phyloP scores from a whole-genome alignment of 2,113 vertebrate species.

The Neomonachus schauinslandi region DNA sequence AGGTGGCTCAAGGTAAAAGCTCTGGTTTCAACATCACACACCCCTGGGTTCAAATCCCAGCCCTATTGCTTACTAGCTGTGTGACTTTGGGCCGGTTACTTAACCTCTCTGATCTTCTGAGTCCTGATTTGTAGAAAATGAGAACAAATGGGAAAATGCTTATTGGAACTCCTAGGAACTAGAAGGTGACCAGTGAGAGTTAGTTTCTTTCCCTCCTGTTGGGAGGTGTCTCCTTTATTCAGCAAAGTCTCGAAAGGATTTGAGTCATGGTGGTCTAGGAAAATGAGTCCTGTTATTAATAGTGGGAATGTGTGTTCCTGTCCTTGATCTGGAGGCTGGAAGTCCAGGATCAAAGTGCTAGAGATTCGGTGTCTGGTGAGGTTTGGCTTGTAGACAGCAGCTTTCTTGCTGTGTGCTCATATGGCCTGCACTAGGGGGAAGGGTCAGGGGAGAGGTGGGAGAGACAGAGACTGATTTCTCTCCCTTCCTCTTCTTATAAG shows the following conservation, averaged over 20 bases:
- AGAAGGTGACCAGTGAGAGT: neutral
- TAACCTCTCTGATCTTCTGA: constrained; percentile 7
- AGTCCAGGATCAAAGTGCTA: neutral
- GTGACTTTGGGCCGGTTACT: neutral
- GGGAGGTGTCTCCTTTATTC: neutral
- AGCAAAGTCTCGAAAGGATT: neutral
- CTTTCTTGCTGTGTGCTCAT: neutral
- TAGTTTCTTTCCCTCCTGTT: neutral
- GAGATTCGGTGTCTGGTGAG: neutral
- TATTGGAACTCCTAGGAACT: neutral
- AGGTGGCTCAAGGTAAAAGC: neutral
- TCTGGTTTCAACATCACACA: neutral
- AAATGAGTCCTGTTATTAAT: neutral
- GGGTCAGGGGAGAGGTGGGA: neutral
- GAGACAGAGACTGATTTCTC: neutral
- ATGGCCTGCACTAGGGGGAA: no score
- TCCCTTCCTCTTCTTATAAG: neutral
- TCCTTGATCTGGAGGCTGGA: neutral
- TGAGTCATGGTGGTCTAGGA: neutral
- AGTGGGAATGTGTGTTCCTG: neutral
- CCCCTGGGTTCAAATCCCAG: neutral
- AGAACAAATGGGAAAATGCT: neutral
- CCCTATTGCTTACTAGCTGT: neutral
- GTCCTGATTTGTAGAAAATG: neutral
- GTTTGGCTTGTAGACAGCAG: neutral